Base-by-base conservation (phyloP, 2,888 invertebrate species). In the Lasioglossum marginatum region DNA sequence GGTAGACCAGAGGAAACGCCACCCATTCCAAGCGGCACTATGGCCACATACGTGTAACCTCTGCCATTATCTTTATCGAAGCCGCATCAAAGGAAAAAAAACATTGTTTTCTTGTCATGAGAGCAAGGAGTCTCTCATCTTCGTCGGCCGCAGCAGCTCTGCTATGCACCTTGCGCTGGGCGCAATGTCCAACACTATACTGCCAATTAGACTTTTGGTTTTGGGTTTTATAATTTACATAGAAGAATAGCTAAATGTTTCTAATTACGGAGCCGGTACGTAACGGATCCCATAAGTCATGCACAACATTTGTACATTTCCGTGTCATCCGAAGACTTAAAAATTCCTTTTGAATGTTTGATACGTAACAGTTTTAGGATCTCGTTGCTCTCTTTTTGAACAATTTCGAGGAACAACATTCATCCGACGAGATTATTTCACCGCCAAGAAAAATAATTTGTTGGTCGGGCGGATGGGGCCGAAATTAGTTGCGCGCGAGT, bases 21-120 rank as follows among this genome's bases (percentile, higher is more conserved):
- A 89, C 93, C 95, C 87, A 94, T 95, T 92, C 95, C 95, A 90
- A 96, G 96, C 92, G 96, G 96, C 93, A 96, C 96, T 89, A 96
- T 96, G 95, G 97, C 97, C 94, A 97, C 97, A 92, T 97, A 97
- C 93, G 97, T 97, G 95, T 97, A 97, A 96, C 94, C 91, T 91
- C 86, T 85, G 87, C 86, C 90, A 89, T 86, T 86, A 90, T 87
- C 85, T 86, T 57, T 88, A 89, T 77, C 82, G 88, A 87, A 91
- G 84, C 83, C 90, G 87, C 88, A 83, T 88, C 77, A 57, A n/a
- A 57, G n/a, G 4, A 57, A 57, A 57, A 19, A 57, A 57, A 57
- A 81, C 76, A 70, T 83, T 77, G 71, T 85, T 88, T 85, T 81
- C 79, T 85, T 82, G 76, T 90, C 83, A 83, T 57, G 57, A 66